Conservation (phyloP, 92 coral and sea anemone genomes). For the Umimayanthus kanabou region DNA sequence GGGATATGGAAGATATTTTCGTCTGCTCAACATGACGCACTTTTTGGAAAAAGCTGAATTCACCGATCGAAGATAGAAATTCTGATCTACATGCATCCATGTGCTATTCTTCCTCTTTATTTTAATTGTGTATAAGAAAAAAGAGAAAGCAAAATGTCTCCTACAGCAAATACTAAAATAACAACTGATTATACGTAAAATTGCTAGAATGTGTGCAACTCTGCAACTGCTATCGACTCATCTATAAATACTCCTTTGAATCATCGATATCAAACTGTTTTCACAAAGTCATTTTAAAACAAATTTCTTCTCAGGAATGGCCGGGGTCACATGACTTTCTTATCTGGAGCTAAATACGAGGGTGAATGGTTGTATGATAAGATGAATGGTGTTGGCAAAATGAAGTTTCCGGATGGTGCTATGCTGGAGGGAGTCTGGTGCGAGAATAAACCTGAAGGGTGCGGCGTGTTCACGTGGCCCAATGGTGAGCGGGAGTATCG, state of each 20-base stretch:
- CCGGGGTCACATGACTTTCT: constrained; percentile 62
- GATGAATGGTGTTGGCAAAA: constrained; percentile 70
- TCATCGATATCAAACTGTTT: neutral
- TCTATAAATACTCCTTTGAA: neutral
- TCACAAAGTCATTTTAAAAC: neutral
- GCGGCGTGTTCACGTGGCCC: constrained; percentile 82
- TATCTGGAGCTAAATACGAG: constrained; percentile 66
- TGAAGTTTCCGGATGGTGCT: constrained; percentile 72
- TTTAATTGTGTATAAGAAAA: too few relatives aligned
- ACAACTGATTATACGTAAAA: too few relatives aligned
- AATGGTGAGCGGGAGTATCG: constrained; percentile 73
- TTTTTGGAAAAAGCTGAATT: too few relatives aligned
- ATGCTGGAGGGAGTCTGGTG: constrained; percentile 78
- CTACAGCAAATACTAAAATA: too few relatives aligned
- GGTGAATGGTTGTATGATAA: constrained; percentile 84
- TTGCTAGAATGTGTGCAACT: neutral
- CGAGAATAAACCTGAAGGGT: constrained; percentile 66
- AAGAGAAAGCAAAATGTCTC: too few relatives aligned
- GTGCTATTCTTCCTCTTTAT: too few relatives aligned
- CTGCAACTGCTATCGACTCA: too few relatives aligned
- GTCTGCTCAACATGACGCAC: too few relatives aligned
- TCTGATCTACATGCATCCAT: too few relatives aligned
- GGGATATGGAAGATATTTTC: too few relatives aligned
- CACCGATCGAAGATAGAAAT: too few relatives aligned
- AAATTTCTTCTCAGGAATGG: constrained; percentile 64